phyloP scores from a whole-genome alignment of 2,888 invertebrate species.

The Lymantria monacha region DNA sequence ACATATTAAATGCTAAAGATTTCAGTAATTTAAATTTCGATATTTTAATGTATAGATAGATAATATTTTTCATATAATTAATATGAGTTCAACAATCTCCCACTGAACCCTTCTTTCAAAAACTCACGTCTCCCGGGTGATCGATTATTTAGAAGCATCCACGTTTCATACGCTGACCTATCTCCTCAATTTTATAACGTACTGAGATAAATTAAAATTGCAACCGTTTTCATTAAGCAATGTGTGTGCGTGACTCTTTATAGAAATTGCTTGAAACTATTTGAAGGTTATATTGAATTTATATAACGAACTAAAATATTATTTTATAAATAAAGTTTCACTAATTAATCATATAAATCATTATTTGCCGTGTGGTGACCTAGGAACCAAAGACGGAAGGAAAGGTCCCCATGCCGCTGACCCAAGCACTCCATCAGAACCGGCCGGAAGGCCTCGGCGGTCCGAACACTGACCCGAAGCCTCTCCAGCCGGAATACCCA shows the following conservation, averaged over 20 bases:
- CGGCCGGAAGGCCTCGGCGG: too few relatives aligned
- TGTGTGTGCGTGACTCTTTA: slow-evolving; percentile 4
- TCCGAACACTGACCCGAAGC: too few relatives aligned
- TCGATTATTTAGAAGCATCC: slow-evolving; percentile 27
- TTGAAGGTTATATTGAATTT: neutral
- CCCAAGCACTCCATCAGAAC: too few relatives aligned
- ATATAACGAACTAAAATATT: neutral
- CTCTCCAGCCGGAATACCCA: too few relatives aligned
- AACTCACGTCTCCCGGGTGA: slow-evolving; percentile 18
- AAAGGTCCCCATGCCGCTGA: too few relatives aligned
- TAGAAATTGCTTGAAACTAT: neutral
- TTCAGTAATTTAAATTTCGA: too few relatives aligned
- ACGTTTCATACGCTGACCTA: neutral
- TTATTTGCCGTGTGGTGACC: too few relatives aligned
- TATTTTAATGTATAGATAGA: too few relatives aligned
- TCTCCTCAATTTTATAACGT: slow-evolving; percentile 1
- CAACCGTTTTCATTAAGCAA: slow-evolving; percentile 7
- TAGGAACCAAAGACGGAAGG: too few relatives aligned
- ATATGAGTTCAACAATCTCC: neutral
- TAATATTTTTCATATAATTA: too few relatives aligned
- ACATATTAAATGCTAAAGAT: too few relatives aligned
- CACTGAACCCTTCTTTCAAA: slow-evolving; percentile 13
- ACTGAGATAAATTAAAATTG: slow-evolving; percentile 10
- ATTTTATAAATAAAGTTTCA: neutral
- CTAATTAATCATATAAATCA: too few relatives aligned